Percentiles rank a stretch among this genome's conserved stretches.
Evolutionary conservation across 1,140 invertebrate species (phyloP).

Genomic region (Fopius arisanus): DNA sequence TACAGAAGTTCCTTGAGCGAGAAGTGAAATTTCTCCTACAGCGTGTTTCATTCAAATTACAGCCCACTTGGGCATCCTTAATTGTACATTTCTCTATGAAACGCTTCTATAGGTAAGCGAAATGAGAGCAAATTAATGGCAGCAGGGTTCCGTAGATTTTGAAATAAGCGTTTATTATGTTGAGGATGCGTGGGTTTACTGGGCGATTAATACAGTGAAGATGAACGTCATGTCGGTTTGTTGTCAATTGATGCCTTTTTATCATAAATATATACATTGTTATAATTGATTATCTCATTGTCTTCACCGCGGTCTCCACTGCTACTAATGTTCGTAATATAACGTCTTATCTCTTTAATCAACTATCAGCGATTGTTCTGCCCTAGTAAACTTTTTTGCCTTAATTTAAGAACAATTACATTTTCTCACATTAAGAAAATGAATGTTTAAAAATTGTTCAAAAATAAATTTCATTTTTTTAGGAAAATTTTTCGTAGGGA

Average conservation of each 20-base stretch:
- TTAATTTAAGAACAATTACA: no score
- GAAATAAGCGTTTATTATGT: background rate
- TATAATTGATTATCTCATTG: conserved; percentile 19
- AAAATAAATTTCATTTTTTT: no score
- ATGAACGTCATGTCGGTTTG: conserved; percentile 15
- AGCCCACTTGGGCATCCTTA: no score
- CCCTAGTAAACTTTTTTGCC: background rate
- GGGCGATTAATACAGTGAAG: conserved; percentile 7
- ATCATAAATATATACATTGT: conserved; percentile 22
- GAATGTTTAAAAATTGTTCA: no score
- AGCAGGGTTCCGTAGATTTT: background rate
- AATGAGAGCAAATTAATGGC: background rate
- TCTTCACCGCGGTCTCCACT: background rate
- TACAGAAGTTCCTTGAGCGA: no score
- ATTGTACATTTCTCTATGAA: no score
- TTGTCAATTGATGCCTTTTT: conserved; percentile 24
- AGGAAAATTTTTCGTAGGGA: no score
- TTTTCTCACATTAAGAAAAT: background rate
- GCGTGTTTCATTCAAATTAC: no score
- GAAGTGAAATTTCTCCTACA: no score
- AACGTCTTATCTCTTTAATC: background rate
- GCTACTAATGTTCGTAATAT: background rate
- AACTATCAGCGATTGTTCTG: background rate
- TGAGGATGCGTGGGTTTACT: conserved; percentile 39
- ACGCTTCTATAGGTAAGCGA: background rate